These are phyloP conservation scores for Lamellibrachia luymesi DNA, from an alignment of 1,140 invertebrate species.

Conservation along the genomic window DNA sequence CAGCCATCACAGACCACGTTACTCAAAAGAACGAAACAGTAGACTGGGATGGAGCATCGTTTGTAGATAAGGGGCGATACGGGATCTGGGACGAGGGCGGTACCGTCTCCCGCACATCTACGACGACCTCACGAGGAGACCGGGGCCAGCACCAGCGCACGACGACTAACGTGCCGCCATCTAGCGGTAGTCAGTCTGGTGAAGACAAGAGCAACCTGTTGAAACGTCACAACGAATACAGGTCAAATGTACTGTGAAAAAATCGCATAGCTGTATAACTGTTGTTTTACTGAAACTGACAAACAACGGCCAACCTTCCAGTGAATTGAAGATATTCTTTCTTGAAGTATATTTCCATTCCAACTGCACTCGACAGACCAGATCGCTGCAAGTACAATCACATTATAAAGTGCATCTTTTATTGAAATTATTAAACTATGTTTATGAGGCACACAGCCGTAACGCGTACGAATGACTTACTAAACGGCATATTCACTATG, in stretches of 20 bases:
- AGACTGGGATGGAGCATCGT: too few relatives aligned
- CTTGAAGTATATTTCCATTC: conserved; percentile 87
- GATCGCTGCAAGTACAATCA: conserved; percentile 56
- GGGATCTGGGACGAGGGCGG: too few relatives aligned
- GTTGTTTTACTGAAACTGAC: neutral
- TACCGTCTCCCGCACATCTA: too few relatives aligned
- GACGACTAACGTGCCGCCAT: neutral
- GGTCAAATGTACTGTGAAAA: neutral
- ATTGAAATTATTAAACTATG: too few relatives aligned
- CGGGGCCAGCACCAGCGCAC: too few relatives aligned
- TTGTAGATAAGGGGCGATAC: too few relatives aligned
- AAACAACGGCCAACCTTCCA: conserved; percentile 68
- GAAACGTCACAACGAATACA: neutral
- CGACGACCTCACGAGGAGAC: too few relatives aligned
- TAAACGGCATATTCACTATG: too few relatives aligned
- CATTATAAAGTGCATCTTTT: neutral
- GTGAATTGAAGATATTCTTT: conserved; percentile 90
- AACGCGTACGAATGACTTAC: too few relatives aligned
- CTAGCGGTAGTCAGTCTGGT: neutral
- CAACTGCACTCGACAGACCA: conserved; percentile 72
- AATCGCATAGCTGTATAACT: neutral
- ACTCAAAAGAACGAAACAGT: too few relatives aligned
- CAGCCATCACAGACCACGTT: too few relatives aligned
- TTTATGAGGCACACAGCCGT: too few relatives aligned
- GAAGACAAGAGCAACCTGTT: neutral